Evolutionary conservation across 2,797 vertebrate genomes (phyloP).

Genomic region (Coregonus suidteri): DNA sequence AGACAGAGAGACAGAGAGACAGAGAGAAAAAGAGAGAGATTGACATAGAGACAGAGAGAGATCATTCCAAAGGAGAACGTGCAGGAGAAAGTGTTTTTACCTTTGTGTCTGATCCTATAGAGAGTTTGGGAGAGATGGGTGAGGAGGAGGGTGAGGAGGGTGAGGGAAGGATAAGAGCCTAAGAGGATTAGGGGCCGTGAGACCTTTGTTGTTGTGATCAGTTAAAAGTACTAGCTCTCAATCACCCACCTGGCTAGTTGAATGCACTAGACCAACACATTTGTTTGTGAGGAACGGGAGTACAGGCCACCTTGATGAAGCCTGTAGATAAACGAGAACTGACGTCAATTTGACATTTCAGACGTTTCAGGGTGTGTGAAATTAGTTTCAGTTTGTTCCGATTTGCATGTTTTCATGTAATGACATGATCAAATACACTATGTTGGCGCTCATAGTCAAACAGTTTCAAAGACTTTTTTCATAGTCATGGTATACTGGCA

Average conservation of each 20-base stretch:
- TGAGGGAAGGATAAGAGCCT: constrained; percentile 67
- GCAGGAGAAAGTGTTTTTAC: constrained; percentile 58
- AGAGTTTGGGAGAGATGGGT: constrained; percentile 66
- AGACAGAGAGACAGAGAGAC: too few relatives aligned
- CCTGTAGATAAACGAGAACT: too few relatives aligned
- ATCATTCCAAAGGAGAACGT: constrained; percentile 52
- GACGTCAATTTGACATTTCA: not conserved
- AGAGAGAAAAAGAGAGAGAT: constrained; percentile 53
- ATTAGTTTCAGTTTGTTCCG: not conserved
- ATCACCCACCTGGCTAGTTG: constrained; percentile 68
- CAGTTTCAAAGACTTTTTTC: too few relatives aligned
- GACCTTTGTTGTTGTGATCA: constrained; percentile 76
- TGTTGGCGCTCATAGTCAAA: too few relatives aligned
- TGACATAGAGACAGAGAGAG: constrained; percentile 8
- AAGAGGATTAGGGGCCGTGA: constrained; percentile 74
- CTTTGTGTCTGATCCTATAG: constrained; percentile 62
- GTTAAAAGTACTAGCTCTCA: constrained; percentile 67
- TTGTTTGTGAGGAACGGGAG: not conserved
- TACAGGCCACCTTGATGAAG: too few relatives aligned
- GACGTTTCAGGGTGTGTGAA: not conserved
- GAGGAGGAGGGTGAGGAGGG: constrained; percentile 31
- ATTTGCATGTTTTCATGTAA: too few relatives aligned
- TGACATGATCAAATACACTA: too few relatives aligned
- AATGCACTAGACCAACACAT: constrained; percentile 51
- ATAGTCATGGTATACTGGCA: too few relatives aligned